phyloP scores from a whole-genome alignment of 2,888 invertebrate species.

The Tenthredo scrophulariae region DNA sequence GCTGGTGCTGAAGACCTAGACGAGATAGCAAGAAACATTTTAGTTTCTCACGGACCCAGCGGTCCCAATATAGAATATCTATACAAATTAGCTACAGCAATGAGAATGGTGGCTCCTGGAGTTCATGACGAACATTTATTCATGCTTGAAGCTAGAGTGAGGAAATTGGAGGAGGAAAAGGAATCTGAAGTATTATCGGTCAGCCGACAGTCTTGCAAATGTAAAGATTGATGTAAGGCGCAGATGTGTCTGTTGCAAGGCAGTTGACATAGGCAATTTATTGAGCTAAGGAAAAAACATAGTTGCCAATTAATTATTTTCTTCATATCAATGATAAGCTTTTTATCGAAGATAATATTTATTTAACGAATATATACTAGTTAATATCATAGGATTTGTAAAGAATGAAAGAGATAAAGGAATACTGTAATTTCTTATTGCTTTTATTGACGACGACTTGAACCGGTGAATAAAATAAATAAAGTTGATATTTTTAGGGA shows the following conservation, averaged over 20 bases:
- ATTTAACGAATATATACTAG: not conserved
- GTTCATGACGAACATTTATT: conserved; percentile 89
- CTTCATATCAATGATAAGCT: not conserved
- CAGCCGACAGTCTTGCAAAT: conserved; percentile 9
- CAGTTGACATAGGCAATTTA: not conserved
- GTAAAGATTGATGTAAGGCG: not conserved
- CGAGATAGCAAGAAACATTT: conserved; percentile 90
- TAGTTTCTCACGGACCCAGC: conserved; percentile 88
- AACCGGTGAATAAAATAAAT: not conserved
- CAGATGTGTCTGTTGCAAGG: not conserved
- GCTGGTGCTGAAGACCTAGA: conserved; percentile 88
- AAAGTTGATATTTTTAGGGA: not conserved
- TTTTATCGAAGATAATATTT: not conserved
- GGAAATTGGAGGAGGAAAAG: conserved; percentile 69
- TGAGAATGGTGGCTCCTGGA: conserved; percentile 87
- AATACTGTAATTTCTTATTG: not conserved
- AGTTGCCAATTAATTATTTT: conserved; percentile 6
- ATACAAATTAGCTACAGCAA: conserved; percentile 89
- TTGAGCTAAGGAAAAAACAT: not conserved
- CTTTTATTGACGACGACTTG: not conserved
- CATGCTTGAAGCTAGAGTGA: conserved; percentile 84
- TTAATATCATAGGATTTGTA: conserved; percentile 1
- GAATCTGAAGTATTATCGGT: conserved; percentile 33
- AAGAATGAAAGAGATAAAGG: not conserved
- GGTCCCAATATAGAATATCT: conserved; percentile 96